Evolutionary conservation across 1,140 invertebrate genomes (phyloP).

Genomic region (Lerema accius): DNA sequence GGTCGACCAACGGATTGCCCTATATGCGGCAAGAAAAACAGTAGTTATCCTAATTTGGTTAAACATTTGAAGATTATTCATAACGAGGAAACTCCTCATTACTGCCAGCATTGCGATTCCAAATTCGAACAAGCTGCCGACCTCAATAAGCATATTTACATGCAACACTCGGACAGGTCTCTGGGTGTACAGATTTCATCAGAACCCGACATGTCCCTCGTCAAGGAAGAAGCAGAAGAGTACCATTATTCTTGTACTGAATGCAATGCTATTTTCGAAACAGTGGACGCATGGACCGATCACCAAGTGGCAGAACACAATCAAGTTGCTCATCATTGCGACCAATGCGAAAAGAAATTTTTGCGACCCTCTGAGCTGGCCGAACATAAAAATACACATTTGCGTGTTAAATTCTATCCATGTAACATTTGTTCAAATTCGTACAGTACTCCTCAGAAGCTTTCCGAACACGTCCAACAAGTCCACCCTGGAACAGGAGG

Average conservation of each 20-base stretch:
- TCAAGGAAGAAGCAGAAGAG: constrained; percentile 77
- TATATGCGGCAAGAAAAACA: constrained; percentile 81
- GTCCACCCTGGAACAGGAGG: constrained; percentile 50
- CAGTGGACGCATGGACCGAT: constrained; percentile 81
- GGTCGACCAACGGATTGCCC: constrained; percentile 79
- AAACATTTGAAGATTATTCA: constrained; percentile 82
- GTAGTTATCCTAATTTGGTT: constrained; percentile 82
- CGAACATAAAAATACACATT: constrained; percentile 86
- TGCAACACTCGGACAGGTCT: constrained; percentile 70
- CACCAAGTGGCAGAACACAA: constrained; percentile 82
- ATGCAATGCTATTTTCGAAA: constrained; percentile 82
- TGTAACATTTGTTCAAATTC: constrained; percentile 84
- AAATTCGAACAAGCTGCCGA: constrained; percentile 77
- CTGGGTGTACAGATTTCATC: constrained; percentile 47
- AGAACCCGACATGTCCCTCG: constrained; percentile 70
- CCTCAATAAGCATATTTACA: constrained; percentile 79
- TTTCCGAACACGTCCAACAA: constrained; percentile 84
- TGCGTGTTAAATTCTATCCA: constrained; percentile 86
- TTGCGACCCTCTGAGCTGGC: constrained; percentile 83
- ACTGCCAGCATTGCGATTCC: constrained; percentile 75
- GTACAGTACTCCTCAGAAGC: constrained; percentile 83
- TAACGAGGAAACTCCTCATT: constrained; percentile 77
- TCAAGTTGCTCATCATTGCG: constrained; percentile 83
- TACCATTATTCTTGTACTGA: constrained; percentile 84
- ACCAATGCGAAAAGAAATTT: constrained; percentile 85